Conservation (phyloP, 2,888 invertebrate genomes). For the Acrobasis suavella region DNA sequence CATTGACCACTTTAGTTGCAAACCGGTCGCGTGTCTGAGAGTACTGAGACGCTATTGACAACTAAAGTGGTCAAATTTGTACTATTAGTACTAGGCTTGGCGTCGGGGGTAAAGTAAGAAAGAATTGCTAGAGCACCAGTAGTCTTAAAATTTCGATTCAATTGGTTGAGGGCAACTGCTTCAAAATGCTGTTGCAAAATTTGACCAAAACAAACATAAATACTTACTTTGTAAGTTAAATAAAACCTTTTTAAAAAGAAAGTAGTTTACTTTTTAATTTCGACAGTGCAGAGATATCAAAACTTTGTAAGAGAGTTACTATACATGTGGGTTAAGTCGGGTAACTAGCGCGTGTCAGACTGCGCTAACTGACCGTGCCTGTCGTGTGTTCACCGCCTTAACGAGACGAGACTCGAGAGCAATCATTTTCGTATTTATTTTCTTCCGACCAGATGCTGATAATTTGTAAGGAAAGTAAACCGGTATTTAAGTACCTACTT, state of each 20-base stretch:
- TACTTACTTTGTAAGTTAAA: neutral
- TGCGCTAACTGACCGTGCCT: slow-evolving; percentile 52
- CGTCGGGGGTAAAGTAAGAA: neutral
- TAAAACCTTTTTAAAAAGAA: neutral
- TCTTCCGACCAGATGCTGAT: neutral
- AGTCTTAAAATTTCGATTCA: too few species aligned
- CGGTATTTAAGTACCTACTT: neutral
- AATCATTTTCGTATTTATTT: slow-evolving; percentile 13
- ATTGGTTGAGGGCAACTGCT: too few species aligned
- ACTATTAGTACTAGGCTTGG: too few species aligned
- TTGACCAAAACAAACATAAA: too few species aligned
- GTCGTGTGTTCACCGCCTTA: slow-evolving; percentile 28
- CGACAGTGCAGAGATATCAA: neutral
- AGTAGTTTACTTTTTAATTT: neutral
- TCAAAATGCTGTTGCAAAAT: too few species aligned
- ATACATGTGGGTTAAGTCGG: slow-evolving; percentile 51
- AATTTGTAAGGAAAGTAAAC: slow-evolving; percentile 15
- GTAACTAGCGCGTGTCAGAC: slow-evolving; percentile 68
- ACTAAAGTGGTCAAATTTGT: too few species aligned
- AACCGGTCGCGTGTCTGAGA: too few species aligned
- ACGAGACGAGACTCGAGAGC: slow-evolving; percentile 8
- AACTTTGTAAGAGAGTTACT: slow-evolving; percentile 14
- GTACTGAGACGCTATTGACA: too few species aligned
- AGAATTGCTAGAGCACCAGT: neutral
- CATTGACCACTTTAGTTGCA: too few species aligned